Base-by-base conservation (phyloP, 2,113 vertebrate species). In the Podiceps cristatus region DNA sequence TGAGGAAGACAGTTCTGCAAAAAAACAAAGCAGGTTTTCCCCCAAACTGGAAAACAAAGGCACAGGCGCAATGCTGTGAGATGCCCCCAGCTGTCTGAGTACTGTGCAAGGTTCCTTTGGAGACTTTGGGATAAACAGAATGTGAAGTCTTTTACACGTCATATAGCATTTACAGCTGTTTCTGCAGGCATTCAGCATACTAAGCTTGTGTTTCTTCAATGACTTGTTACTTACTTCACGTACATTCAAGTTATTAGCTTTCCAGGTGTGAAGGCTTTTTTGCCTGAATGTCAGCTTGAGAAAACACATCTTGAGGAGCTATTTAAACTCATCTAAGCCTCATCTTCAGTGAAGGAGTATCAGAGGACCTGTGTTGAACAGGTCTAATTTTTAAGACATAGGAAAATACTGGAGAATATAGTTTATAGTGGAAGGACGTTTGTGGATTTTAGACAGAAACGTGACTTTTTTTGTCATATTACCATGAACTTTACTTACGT, bases 111-210 rank as follows among this genome's bases (percentile, higher is more conserved):
- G 31, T 28, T 40, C 14, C 59, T 62, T 27, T 25, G 31, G 45
- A 42, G 37, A 18, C 29, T 73, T 52, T 47, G 42, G 27, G 25
- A 7, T 5, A 27, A 55, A 28, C 42, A 67, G 42, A 42, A 53
- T 1, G 1, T 42, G 44, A 42, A 40, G 29, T 17, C 17, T 64
- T 56, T 31, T 18, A 58, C 13, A 14, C 0, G 0, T 45, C 11
- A 1, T 20, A 1, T 14, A 56, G 52, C n/a, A 5, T 11, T 52
- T 52, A 63, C 29, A 24, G 47, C 29, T 72, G 44, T 58, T 68
- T 63, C 74, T 73, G 42, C 24, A 52, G 29, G 44, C 25, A 4
- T 47, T 68, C 29, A 47, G 69, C 25, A 10, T 16, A 17, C n/a
- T 27, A 23, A 53, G 9, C 29, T 27, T 44, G 23, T 59, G 20